A percentile compares a stretch with the other conserved stretches of the same genome.
phyloP scores from a whole-genome alignment of 2,888 invertebrate species.

The Arctia plantaginis region DNA sequence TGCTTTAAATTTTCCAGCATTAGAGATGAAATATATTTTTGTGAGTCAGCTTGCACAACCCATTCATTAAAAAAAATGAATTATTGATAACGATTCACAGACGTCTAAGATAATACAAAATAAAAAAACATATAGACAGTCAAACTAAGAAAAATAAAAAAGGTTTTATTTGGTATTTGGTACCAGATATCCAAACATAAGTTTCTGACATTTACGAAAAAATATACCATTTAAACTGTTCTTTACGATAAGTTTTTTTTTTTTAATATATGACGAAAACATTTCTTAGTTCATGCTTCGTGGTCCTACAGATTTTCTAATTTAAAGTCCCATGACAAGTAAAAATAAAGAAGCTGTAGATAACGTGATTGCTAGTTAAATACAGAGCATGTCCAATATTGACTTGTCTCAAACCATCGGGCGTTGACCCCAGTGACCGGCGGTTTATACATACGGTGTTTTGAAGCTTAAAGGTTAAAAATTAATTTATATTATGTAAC shows the following conservation, averaged over 20 bases:
- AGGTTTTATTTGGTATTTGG: too few species aligned
- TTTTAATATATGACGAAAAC: background rate
- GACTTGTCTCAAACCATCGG: conserved; percentile 34
- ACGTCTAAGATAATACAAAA: too few species aligned
- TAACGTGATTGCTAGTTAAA: conserved; percentile 16
- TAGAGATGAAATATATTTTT: too few species aligned
- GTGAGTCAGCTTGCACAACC: too few species aligned
- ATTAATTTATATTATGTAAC: too few species aligned
- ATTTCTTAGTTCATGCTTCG: background rate
- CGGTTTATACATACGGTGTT: conserved; percentile 11
- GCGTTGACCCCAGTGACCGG: conserved; percentile 61
- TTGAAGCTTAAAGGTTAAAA: background rate
- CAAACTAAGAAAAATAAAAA: too few species aligned
- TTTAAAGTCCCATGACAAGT: conserved; percentile 10
- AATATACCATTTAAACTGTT: background rate
- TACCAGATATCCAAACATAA: background rate
- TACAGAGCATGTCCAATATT: conserved; percentile 22
- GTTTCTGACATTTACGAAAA: background rate
- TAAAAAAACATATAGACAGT: too few species aligned
- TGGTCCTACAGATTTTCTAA: background rate
- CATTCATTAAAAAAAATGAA: too few species aligned
- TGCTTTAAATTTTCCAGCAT: too few species aligned
- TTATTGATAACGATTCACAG: too few species aligned
- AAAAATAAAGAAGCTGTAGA: conserved; percentile 7
- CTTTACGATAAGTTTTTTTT: background rate